Base-by-base conservation (phyloP, 2,888 invertebrate genomes). In the Oegoconia quadripuncta region DNA sequence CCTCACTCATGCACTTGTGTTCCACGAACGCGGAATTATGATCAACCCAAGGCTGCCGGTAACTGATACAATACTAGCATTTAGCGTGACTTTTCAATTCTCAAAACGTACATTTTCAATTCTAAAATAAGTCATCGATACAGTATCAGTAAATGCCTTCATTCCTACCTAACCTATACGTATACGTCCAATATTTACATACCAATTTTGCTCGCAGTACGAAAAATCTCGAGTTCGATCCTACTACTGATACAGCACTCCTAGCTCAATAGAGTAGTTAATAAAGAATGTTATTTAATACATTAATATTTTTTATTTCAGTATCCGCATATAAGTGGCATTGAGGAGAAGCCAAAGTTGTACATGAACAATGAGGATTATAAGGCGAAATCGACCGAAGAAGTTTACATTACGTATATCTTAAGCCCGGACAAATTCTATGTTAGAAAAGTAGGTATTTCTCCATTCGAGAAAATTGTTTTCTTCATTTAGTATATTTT, bases 341-440 rank as follows among this genome's bases (percentile, higher is more conserved):
- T 63, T 16, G 57, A 46, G 48, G 87, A 74, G 29, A 76, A 49
- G 41, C 84, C 61, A 2, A 76, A 53, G 37, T 64, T 71, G n/a
- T 78, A 72, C 47, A 61, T 64, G 31, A 68, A 52, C 45, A 65
- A 64, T 38, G 66, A 60, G 43, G 75, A 76, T 38, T 77, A 65
- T 55, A 80, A 63, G 41, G 64, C 58, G 42, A 76, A 86, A 11
- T 59, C 82, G 4, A 51, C 62, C 0, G 82, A 89, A 32, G 68
- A 87, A 9, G 90, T 92, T 0, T 68, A 80, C 39, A 74, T 94
- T 28, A 88, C 89, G 0, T 84, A 90, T 46, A 75, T 93, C 1
- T 78, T 90, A 15, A 90, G 90, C 61, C 94, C 93, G 0, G 83
- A 90, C 52, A 81, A 89, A 42, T 92, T 95, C 63, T 94, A 88